These are phyloP conservation scores for Synergus gifuensis DNA, from an alignment of 2,888 invertebrate genomes.

Conservation along the genomic window DNA sequence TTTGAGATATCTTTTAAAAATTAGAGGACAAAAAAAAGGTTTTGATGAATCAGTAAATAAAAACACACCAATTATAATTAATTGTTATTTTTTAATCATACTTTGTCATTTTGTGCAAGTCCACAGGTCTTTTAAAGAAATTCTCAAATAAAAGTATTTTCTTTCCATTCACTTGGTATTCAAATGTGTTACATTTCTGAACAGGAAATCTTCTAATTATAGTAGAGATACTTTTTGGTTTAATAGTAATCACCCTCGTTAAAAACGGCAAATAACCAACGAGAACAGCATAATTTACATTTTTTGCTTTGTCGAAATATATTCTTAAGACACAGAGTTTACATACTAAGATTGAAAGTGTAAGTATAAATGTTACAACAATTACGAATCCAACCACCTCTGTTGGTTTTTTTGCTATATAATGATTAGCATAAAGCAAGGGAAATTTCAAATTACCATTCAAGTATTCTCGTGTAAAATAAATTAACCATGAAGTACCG, in stretches of 20 bases:
- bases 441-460: neutral
- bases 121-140: slow-evolving; percentile 48
- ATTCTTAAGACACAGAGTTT: slow-evolving; percentile 48
- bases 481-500: neutral
- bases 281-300: slow-evolving; percentile 47
- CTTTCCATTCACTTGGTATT: slow-evolving; percentile 43
- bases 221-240: slow-evolving; percentile 22
- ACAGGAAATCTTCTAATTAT: neutral
- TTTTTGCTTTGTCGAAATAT: slow-evolving; percentile 47
- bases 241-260: slow-evolving; percentile 42
- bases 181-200: neutral
- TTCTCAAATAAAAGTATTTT: slow-evolving; percentile 50
- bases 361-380: neutral
- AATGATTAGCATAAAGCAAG: neutral
- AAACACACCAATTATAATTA: neutral
- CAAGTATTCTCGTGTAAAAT: neutral
- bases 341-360: neutral
- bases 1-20: neutral
- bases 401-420: neutral
- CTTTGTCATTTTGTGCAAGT: slow-evolving; percentile 44
- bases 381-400: neutral
- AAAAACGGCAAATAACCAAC: slow-evolving; percentile 48
- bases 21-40: neutral
- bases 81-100: neutral
- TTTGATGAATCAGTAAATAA: neutral